Base-by-base conservation (phyloP, 2,888 invertebrate species). In the Micoletzkya japonica region DNA sequence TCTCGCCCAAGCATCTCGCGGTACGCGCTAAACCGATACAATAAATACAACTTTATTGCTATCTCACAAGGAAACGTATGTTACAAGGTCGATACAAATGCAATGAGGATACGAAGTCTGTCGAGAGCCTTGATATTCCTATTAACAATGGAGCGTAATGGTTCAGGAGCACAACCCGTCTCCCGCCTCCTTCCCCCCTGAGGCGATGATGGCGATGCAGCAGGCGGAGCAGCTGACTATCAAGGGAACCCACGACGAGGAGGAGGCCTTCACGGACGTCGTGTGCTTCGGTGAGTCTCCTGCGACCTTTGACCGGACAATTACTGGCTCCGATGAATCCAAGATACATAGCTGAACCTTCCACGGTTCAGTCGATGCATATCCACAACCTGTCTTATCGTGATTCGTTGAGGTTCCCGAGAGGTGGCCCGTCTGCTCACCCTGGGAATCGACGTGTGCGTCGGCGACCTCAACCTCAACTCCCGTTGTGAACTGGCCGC, bases 391-490 rank as follows among this genome's bases (percentile, higher is more conserved):
- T n/a, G n/a, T n/a, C n/a, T n/a, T n/a, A n/a, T n/a, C n/a, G n/a
- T n/a, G n/a, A 17, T 17, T 24, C n/a, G 28, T 67, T 2, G 24
- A 68, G 68, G 68, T 81, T 85, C 87, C 20, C 83, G 86, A n/a
- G 88, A 89, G 75, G 87, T 89, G 63, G 85, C 86, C 20, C 79
- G 84, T 30, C 80, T 83, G 50, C 81, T 88, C 60, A 87, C 86
- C 1, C 84, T 89, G 77, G 90, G 90, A n/a, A 88, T 89, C 73
- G 89, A 89, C 72, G 86, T 90, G 60, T 89, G 89, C 71, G 88
- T 91, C 10, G 79, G 89, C 50, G 88, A 90, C 70, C 87, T 92
- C 39, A 88, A 90, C 50, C 87, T 90, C 24, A 76, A 76, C 36
- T 73, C 74, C n/a, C 66, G 78, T 24, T 77, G 87, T 73, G 82